Evolutionary conservation across 2,797 vertebrate genomes (phyloP), one percentile per base, ranked within the genome.

Genomic region (Pangasius larnaudii): DNA sequence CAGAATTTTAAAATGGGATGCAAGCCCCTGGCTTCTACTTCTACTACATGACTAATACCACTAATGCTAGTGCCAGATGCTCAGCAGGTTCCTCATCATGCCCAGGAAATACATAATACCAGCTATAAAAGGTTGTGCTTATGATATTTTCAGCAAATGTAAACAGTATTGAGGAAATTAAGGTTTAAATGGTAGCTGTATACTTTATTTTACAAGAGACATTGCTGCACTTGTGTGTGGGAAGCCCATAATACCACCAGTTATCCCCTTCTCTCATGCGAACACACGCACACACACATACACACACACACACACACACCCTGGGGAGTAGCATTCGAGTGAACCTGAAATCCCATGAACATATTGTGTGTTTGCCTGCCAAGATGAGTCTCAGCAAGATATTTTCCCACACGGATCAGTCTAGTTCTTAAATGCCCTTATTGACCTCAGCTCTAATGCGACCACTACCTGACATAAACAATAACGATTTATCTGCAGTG

Each of bases 291-390:
- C 71, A 72, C 69, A 58, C 19, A 24, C 30, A 80, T 30, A 59
- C 16, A 22, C 53, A 58, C 18, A 22, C 18, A 80, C 77, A 59
- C 19, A 81, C 56, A 81, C 36, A 61, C 2, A 59, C 79, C 46
- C 69, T 72, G 65, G 85, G 86, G 86, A 75, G 84, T 61, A 86
- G 85, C 67, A 75, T 85, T 88, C 46, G 59, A 89, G 84, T 85
- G 85, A 86, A 88, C 90, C 86, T 85, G 85, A 86, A 90, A 90
- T 86, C 84, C 87, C 80, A 86, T 91, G 89, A 91, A 91, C 90
- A 91, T 91, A 91, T 91, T 91, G 89, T 89, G 89, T 86, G 86
- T 89, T 88, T 84, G 67, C 89, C 83, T 91, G 90, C 90, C 89
- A 90, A 90, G 87, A 84, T 69, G 84, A 86, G 86, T 86, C 88